These are phyloP conservation scores for Drosophila mimica DNA, from an alignment of 2,888 invertebrate species.

Conservation along the genomic window DNA sequence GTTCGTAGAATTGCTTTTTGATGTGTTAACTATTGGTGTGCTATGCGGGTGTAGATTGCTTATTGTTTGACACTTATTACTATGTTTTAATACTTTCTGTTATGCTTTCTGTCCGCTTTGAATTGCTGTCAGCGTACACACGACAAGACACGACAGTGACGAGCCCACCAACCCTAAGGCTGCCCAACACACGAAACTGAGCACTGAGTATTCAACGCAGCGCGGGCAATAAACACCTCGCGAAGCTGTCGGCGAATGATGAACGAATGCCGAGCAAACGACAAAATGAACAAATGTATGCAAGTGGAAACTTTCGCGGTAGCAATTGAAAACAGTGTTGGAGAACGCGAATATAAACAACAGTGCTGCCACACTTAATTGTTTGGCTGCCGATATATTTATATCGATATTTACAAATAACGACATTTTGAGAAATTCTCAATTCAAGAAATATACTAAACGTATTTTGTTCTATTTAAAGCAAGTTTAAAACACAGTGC, in stretches of 20 bases:
- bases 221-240: conserved; percentile 38
- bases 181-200: conserved; percentile 44
- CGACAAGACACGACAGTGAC: conserved; percentile 40
- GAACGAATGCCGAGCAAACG: conserved; percentile 41
- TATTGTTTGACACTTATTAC: conserved; percentile 53
- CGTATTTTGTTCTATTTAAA: too few species aligned
- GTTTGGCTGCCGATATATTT: not conserved
- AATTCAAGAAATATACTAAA: not conserved
- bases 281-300: conserved; percentile 23
- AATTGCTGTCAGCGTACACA: conserved; percentile 22
- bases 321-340: conserved; percentile 35
- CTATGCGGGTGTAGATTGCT: conserved; percentile 13
- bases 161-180: conserved; percentile 38
- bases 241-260: conserved; percentile 53
- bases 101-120: conserved; percentile 27
- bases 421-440: not conserved
- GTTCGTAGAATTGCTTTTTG: conserved; percentile 57
- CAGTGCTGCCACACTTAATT: conserved; percentile 6
- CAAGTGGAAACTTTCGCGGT: conserved; percentile 37
- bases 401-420: not conserved
- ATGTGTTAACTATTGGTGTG: conserved; percentile 39
- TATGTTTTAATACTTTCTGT: conserved; percentile 57
- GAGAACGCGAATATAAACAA: not conserved
- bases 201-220: conserved; percentile 47
- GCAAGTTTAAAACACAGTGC: not conserved